These are phyloP conservation scores for Rhinopithecus roxellana DNA, from an alignment of 2,113 vertebrate genomes.

Conservation along the genomic window DNA sequence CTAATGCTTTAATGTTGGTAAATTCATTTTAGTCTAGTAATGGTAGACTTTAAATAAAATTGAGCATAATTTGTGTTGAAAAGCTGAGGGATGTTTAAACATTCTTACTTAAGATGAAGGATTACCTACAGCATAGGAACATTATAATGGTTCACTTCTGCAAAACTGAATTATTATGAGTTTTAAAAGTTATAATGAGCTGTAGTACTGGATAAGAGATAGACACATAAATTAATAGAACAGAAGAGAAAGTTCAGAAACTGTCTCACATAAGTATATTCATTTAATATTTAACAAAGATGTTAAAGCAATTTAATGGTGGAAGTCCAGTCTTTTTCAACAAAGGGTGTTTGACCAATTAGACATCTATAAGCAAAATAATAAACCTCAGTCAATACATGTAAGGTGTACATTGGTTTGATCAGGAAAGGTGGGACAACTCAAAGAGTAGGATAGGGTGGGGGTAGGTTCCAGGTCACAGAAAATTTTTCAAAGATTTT, in stretches of 20 bases:
- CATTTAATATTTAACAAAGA: not conserved
- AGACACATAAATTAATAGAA: not conserved
- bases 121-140: not conserved
- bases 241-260: not conserved
- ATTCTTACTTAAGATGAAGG: constrained; percentile 6
- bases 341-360: not conserved
- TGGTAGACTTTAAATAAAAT: constrained; percentile 34
- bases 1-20: not conserved
- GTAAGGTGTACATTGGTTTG: not conserved
- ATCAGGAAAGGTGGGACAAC: too few species aligned
- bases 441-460: too few species aligned
- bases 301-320: not conserved
- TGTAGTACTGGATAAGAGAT: not conserved
- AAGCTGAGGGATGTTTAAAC: not conserved
- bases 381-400: not conserved
- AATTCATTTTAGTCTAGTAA: not conserved
- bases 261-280: not conserved
- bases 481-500: too few species aligned
- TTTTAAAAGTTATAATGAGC: constrained; percentile 10
- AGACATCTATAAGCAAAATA: not conserved
- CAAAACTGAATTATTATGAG: not conserved
- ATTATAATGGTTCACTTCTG: not conserved
- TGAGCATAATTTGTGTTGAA: not conserved
- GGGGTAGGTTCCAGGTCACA: too few species aligned
- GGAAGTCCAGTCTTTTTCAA: not conserved